Evolutionary conservation across 2,113 vertebrate genomes (phyloP).

Genomic region (Ammodytes dubius): DNA sequence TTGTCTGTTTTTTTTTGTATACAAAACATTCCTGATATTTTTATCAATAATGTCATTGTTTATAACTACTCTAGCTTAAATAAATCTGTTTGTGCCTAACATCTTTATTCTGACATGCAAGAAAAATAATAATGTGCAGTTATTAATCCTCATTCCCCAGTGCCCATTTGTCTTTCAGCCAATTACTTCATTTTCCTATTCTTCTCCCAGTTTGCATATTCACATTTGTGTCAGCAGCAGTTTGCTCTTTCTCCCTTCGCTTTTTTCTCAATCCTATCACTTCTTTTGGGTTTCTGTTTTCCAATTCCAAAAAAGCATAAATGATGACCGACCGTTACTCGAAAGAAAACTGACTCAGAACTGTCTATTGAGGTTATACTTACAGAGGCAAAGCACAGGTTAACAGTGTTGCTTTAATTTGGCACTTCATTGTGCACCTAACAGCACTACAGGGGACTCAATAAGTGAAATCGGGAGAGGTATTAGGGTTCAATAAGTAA

Average conservation of each 20-base stretch:
- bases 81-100: not conserved
- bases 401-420: slow-evolving; percentile 12
- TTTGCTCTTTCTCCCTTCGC: slow-evolving; percentile 1
- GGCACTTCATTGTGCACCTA: slow-evolving; percentile 22
- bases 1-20: not conserved
- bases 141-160: slow-evolving; percentile 26
- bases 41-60: not conserved
- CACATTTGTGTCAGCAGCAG: slow-evolving; percentile 12
- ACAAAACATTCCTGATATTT: slow-evolving; percentile 11
- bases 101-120: slow-evolving; percentile 1
- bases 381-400: not conserved
- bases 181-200: slow-evolving; percentile 27
- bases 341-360: not conserved
- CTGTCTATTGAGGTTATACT: not conserved
- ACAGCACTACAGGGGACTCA: slow-evolving; percentile 20
- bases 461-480: slow-evolving; percentile 22
- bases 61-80: not conserved
- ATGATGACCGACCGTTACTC: not conserved
- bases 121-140: slow-evolving; percentile 21
- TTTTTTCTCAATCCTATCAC: not conserved
- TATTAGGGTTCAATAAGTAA: slow-evolving; percentile 12
- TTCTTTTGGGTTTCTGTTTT: not conserved
- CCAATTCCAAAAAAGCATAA: not conserved
- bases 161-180: slow-evolving; percentile 26
- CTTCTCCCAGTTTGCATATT: slow-evolving; percentile 25